Conservation (phyloP, 2,113 vertebrate species). For the Anoplopoma fimbria region DNA sequence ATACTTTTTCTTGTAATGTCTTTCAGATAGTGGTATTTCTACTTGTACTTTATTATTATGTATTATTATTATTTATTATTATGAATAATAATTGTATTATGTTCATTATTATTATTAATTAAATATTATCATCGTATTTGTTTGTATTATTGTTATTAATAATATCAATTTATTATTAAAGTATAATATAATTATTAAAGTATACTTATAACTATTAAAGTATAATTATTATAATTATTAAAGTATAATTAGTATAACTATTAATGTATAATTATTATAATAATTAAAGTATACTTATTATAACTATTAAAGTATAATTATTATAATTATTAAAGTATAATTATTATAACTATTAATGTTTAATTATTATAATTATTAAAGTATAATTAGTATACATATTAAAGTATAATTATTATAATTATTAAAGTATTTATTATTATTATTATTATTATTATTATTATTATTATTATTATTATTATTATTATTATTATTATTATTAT, state of each 20-base stretch:
- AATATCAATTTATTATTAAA: background rate
- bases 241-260: background rate
- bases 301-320: background rate
- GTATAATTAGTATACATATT: too few relatives aligned
- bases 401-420: background rate
- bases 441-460: too few relatives aligned
- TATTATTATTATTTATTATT: background rate
- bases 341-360: background rate
- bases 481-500: background rate
- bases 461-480: background rate
- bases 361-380: background rate
- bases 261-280: background rate
- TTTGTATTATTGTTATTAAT: background rate
- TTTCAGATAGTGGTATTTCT: background rate
- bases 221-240: background rate
- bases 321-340: background rate
- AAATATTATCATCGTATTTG: too few relatives aligned
- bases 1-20: background rate
- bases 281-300: background rate
- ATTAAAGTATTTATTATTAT: too few relatives aligned
- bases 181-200: too few relatives aligned
- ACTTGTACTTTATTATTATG: background rate
- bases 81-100: too few relatives aligned
- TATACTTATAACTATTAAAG: background rate
- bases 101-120: background rate